Conservation (phyloP, 2,888 invertebrate species). For the Cephus nigrinus region DNA sequence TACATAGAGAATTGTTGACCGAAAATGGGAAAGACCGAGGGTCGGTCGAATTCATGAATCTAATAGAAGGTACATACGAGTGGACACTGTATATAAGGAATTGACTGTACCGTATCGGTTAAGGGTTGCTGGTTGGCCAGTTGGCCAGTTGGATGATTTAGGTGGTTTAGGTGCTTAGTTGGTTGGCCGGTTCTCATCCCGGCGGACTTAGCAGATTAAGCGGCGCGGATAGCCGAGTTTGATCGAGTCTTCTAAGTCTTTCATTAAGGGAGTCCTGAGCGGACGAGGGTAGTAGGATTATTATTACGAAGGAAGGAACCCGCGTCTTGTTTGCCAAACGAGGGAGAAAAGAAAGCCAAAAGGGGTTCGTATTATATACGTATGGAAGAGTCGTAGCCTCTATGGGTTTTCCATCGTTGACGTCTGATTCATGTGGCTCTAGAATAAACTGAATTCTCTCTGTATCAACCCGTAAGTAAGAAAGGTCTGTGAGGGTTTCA, state of each 20-base stretch:
- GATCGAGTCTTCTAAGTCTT: slow-evolving; percentile 65
- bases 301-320: slow-evolving; percentile 57
- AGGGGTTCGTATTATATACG: slow-evolving; percentile 38
- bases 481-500: background rate
- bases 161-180: slow-evolving; percentile 6
- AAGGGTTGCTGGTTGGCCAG: background rate
- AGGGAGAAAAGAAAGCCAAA: slow-evolving; percentile 45
- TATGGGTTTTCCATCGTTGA: background rate
- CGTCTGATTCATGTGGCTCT: slow-evolving; percentile 31
- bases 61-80: background rate
- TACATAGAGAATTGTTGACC: slow-evolving; percentile 49
- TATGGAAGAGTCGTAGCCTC: background rate
- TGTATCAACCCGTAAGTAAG: background rate
- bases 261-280: slow-evolving; percentile 56
- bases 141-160: background rate
- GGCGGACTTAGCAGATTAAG: slow-evolving; percentile 62
- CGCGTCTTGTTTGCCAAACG: slow-evolving; percentile 62
- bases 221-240: slow-evolving; percentile 57
- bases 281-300: slow-evolving; percentile 50
- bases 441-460: slow-evolving; percentile 26
- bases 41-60: slow-evolving; percentile 5
- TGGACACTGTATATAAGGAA: background rate
- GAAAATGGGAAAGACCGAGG: slow-evolving; percentile 27
- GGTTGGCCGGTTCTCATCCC: slow-evolving; percentile 37
- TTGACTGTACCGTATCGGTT: background rate